phyloP scores from a whole-genome alignment of 2,888 invertebrate genomes.

The Selenia dentaria region DNA sequence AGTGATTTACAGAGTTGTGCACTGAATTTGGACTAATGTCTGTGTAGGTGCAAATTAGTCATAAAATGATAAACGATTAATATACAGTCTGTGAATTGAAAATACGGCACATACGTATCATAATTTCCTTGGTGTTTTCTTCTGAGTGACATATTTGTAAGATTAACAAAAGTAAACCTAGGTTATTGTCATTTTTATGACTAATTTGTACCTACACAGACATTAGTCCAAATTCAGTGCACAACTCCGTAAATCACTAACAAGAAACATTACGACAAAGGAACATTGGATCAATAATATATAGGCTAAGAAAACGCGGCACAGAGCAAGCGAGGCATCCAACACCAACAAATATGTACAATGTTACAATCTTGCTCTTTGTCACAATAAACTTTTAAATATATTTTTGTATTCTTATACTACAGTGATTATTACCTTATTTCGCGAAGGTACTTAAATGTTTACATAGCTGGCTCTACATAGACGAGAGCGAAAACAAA shows the following conservation, averaged over 20 bases:
- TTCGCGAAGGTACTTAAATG: conserved; percentile 18
- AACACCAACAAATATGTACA: conserved; percentile 35
- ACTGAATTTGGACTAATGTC: no score
- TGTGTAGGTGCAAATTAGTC: no score
- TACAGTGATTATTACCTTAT: background rate
- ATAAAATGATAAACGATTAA: no score
- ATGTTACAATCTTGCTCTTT: conserved; percentile 33
- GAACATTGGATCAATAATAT: conserved; percentile 76
- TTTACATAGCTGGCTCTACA: conserved; percentile 41
- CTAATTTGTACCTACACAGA: no score
- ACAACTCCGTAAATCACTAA: conserved; percentile 8
- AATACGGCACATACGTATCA: no score
- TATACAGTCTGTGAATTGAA: no score
- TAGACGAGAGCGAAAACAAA: conserved; percentile 79
- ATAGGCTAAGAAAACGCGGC: conserved; percentile 74
- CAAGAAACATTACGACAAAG: conserved; percentile 65
- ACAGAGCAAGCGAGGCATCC: conserved; percentile 55
- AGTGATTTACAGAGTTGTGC: conserved; percentile 7
- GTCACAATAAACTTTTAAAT: conserved; percentile 8
- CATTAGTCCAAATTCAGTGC: no score
- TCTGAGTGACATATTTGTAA: no score
- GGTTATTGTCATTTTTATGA: no score
- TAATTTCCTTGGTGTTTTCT: no score
- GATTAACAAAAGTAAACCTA: no score
- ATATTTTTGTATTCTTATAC: background rate